Evolutionary conservation across 1,140 invertebrate genomes (phyloP).

Genomic region (Ridgeia piscesae): DNA sequence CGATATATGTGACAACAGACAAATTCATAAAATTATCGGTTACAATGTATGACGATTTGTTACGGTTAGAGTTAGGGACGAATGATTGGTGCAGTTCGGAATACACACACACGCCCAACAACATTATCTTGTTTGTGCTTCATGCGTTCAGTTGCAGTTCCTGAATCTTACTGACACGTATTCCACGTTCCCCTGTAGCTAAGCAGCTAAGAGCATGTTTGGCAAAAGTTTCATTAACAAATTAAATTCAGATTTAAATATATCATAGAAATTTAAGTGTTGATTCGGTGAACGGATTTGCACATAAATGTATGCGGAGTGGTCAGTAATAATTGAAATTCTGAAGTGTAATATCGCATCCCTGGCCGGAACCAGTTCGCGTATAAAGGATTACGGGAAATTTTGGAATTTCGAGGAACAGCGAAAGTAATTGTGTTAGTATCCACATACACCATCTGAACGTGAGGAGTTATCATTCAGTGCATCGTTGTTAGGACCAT

Average conservation of each 20-base stretch:
- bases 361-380: neutral
- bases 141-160: too few relatives aligned
- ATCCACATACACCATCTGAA: neutral
- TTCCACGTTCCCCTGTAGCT: too few relatives aligned
- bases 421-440: neutral
- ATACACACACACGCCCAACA: neutral
- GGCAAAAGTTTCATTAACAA: too few relatives aligned
- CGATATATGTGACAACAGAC: neutral
- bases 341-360: neutral
- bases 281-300: too few relatives aligned
- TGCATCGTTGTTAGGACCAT: neutral
- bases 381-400: neutral
- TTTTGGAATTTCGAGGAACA: neutral
- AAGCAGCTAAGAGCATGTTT: too few relatives aligned
- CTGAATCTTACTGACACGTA: too few relatives aligned
- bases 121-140: neutral
- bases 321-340: neutral
- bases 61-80: neutral
- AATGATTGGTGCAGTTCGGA: neutral
- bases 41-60: neutral
- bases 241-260: too few relatives aligned
- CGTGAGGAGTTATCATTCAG: neutral
- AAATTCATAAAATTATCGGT: neutral
- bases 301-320: too few relatives aligned
- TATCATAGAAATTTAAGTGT: too few relatives aligned